Base-by-base conservation (phyloP, 2,113 vertebrate genomes). In the Melanerpes formicivorus region DNA sequence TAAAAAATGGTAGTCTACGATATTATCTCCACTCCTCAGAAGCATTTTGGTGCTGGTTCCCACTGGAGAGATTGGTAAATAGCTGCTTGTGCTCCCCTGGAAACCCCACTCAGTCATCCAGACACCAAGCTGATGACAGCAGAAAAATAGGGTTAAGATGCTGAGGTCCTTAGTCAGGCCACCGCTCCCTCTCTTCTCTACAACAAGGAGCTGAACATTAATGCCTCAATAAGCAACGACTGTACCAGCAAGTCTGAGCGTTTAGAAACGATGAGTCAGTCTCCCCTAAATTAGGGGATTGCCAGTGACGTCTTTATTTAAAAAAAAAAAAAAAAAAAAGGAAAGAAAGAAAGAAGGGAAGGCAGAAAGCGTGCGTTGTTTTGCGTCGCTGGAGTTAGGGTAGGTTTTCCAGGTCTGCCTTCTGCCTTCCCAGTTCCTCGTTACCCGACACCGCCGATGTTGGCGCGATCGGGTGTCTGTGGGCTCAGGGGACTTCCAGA, bases 251-350 rank as follows among this genome's bases (percentile, higher is more conserved):
- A 52, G 58, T 17, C 93, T 3, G 72, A 60, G 30, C 42, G 29
- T 32, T 88, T 12, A 55, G 5, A 34, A 87, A 3, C 0, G n/a
- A 76, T 87, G 95, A 94, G n/a, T 93, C 95, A 90, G 90, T 59
- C 58, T 59, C 59, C 55, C 64, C 75, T 44, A 77, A 94, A 77
- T 71, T 52, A 92, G 60, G 87, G 91, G 48, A 93, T n/a, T 80
- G 90, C 71, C 90, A 19, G 30, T 92, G 75, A 92, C 60, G 86
- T 46, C 32, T 40, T 30, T 25, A 48, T 40, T 30, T 62, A 14
- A 71, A 81, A 64, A 87, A 52, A 18, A 44, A 27, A 66, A 18
- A 5, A 25, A 8, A 18, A 55, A 23, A 46, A 8, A 54, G n/a
- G n/a, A n/a, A n/a, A n/a, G n/a, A n/a, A n/a, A n/a, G n/a, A n/a